Percentiles rank a stretch among this genome's conserved stretches.
Conservation (phyloP, 2,797 vertebrate genomes). For the Orientallactaga sibirica region DNA sequence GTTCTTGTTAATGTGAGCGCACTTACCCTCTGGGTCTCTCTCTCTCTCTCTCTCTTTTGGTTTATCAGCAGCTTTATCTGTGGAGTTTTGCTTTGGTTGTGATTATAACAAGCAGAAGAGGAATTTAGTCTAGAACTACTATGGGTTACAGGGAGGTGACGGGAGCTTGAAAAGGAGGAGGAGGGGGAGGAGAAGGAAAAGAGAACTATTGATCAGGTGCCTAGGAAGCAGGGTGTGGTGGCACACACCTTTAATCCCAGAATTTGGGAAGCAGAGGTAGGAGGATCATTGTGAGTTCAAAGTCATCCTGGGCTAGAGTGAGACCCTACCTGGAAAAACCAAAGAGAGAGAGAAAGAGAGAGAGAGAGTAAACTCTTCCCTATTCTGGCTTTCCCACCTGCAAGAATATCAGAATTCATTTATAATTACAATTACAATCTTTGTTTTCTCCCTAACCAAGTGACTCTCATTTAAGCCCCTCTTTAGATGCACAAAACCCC, state of each 20-base stretch:
- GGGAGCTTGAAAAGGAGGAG: neutral
- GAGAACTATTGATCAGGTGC: no score
- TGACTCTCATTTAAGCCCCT: neutral
- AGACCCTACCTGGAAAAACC: no score
- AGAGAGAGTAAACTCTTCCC: neutral
- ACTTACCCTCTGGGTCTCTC: neutral
- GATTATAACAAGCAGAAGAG: neutral
- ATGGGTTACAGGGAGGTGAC: neutral
- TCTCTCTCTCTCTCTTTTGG: neutral
- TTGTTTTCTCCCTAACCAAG: neutral
- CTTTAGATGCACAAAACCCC: neutral
- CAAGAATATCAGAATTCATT: neutral
- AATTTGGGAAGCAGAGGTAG: no score
- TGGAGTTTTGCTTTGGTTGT: neutral
- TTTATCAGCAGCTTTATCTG: slow-evolving; percentile 9
- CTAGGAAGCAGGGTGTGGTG: neutral
- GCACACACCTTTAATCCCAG: no score
- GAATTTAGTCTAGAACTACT: neutral
- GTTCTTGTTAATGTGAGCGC: slow-evolving; percentile 15
- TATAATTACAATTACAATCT: neutral
- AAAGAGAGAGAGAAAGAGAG: no score
- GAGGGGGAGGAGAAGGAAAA: slow-evolving; percentile 11
- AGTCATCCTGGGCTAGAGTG: no score
- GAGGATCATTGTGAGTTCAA: no score
- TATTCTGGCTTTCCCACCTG: neutral